Evolutionary conservation across 2,113 vertebrate species (phyloP), one percentile per base, ranked within the genome.

Genomic region (Pelusios castaneus): DNA sequence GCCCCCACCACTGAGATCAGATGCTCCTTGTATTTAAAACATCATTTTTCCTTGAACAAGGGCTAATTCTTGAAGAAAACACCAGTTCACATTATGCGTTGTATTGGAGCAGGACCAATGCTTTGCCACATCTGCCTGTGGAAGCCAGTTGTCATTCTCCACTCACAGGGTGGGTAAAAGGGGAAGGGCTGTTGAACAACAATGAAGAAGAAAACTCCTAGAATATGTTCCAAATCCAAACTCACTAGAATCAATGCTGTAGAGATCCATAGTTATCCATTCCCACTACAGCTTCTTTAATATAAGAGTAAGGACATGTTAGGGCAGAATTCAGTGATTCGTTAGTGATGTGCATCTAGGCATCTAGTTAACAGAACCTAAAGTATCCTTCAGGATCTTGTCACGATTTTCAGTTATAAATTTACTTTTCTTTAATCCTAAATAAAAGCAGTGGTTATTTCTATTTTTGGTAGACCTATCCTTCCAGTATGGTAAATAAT

Each of bases 251-350:
- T 41, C 87, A 67, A 92, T 92, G 81, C 80, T 7, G 0, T 78
- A 73, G 75, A 85, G 77, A 92, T 41, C 73, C 12, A 0, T 79
- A 82, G 93, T 95, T 91, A 81, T 95, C 90, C 88, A 2, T 92
- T 95, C 79, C 73, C 47, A 47, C 47, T 47, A 6, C 78, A 95
- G 91, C 80, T 7, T 92, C 93, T 96, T 91, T 92, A 92, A 85
- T 29, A 0, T 92, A n/a, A 93, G 89, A 38, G 1, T 90, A 87
- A 95, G 91, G 93, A 91, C n/a, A 25, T 4, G 1, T 83, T 55
- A 70, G 92, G 1, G 0, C 19, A 1, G 82, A 82, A 94, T 58
- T 82, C 84, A 11, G 47, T 94, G 90, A 89, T 91, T 95, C 89
- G 92, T 56, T 89, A 25, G 56, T 88, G 94, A 96, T 92, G 85